Percentiles rank a stretch among this genome's conserved stretches.
Conservation (phyloP, 1,140 invertebrate genomes). For the Lutraria rhynchaena region DNA sequence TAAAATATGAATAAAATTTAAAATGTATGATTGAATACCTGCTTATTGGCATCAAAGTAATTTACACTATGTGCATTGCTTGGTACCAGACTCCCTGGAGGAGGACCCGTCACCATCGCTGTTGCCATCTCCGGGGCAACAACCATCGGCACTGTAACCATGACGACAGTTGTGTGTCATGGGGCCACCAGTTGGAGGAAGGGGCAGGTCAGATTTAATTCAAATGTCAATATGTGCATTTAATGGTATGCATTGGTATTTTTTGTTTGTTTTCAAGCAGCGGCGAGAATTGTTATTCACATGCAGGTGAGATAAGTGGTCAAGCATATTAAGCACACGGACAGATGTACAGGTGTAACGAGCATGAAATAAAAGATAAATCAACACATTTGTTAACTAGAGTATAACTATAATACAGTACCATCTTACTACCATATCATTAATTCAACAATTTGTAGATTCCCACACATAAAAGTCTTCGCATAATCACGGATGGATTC, state of each 20-base stretch:
- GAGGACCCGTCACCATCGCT: slow-evolving; percentile 68
- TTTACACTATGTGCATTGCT: slow-evolving; percentile 95
- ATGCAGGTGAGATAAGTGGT: slow-evolving; percentile 70
- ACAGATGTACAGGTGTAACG: slow-evolving; percentile 66
- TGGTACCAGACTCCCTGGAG: slow-evolving; percentile 86
- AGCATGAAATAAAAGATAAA: slow-evolving; percentile 67
- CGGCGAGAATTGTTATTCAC: slow-evolving; percentile 44
- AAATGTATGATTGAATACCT: slow-evolving; percentile 86
- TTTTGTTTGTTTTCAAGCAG: slow-evolving; percentile 37
- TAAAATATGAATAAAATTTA: neutral
- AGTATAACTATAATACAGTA: slow-evolving; percentile 30
- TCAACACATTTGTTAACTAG: slow-evolving; percentile 55
- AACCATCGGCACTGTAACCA: slow-evolving; percentile 74
- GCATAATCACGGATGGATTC: too few species aligned
- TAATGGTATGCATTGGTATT: slow-evolving; percentile 25
- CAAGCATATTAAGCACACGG: slow-evolving; percentile 70
- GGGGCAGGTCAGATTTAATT: slow-evolving; percentile 6
- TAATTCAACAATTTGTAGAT: neutral
- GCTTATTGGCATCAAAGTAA: slow-evolving; percentile 97
- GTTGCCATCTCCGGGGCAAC: slow-evolving; percentile 68
- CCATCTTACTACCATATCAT: slow-evolving; percentile 6
- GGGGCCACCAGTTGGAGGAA: slow-evolving; percentile 63
- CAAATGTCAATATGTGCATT: slow-evolving; percentile 10
- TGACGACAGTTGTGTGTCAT: slow-evolving; percentile 84
- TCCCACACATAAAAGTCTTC: too few species aligned